A percentile compares a stretch with the other conserved stretches of the same genome.
Conservation (phyloP, 1,140 invertebrate species). For the Xylocopa sonorina region DNA sequence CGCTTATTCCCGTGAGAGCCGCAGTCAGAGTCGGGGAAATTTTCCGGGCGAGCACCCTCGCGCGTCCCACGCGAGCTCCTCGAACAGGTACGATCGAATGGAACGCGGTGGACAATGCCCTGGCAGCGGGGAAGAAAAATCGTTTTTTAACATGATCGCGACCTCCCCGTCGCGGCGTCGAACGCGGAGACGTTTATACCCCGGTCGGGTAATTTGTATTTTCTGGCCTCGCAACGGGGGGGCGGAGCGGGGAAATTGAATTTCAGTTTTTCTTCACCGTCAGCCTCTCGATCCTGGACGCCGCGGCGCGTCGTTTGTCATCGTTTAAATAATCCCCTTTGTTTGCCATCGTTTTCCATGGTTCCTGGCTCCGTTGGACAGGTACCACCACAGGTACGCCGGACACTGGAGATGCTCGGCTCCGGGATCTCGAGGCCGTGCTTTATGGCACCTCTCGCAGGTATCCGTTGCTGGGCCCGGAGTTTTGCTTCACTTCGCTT, state of each 20-base stretch:
- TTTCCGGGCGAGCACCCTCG: constrained; percentile 74
- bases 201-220: constrained; percentile 71
- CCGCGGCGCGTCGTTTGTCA: constrained; percentile 70
- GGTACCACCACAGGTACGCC: constrained; percentile 8
- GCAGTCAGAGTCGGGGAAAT: constrained; percentile 65
- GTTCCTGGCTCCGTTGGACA: not conserved
- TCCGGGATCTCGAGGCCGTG: constrained; percentile 22
- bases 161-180: constrained; percentile 30
- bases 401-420: constrained; percentile 7
- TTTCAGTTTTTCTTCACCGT: too few species aligned
- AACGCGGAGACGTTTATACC: constrained; percentile 62
- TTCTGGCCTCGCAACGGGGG: constrained; percentile 58
- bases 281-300: not conserved
- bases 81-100: constrained; percentile 60
- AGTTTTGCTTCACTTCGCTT: too few species aligned
- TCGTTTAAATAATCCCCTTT: constrained; percentile 75
- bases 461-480: too few species aligned
- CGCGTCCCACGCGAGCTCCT: constrained; percentile 17
- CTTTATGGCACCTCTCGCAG: constrained; percentile 55
- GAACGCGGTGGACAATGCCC: constrained; percentile 55
- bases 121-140: constrained; percentile 69
- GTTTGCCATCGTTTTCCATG: constrained; percentile 44
- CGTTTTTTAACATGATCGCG: constrained; percentile 72
- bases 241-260: constrained; percentile 74
- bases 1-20: constrained; percentile 78